Base-by-base conservation (phyloP, 2,113 vertebrate species). In the Anas platyrhynchos region DNA sequence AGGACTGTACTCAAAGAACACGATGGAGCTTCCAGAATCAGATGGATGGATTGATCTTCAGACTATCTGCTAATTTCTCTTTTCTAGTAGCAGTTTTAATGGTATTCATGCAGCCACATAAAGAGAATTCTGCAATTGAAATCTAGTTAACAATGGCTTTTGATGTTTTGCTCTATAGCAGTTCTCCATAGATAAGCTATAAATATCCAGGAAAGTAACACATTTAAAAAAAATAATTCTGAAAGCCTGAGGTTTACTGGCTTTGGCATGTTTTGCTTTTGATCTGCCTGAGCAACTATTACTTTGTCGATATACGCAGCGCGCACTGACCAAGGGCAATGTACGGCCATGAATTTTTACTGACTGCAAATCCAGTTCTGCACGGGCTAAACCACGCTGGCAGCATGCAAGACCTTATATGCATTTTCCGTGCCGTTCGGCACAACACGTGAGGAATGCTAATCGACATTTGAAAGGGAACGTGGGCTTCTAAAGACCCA, bases 391-490 rank as follows among this genome's bases (percentile, higher is more conserved):
- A 77, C 67, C 67, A 69, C 41, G 10, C 46, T 75, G 59, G 73
- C 80, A 96, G 84, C 94, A 95, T n/a, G 16, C n/a, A 88, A 83
- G 71, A 83, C 72, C 61, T 93, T 86, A 69, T 79, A 93, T 76
- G 89, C 93, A 80, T 97, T 96, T 96, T 77, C 90, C 62, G 55
- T 91, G 82, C 91, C 66, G 73, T 52, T 83, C 91, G 27, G 65
- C 61, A 80, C 43, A 75, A 84, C 92, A 91, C 12, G 16, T 63
- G 67, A 88, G 69, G 90, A 96, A 97, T 97, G 83, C 90, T 97
- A 95, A 97, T 94, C 84, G 96, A 77, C 61, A n/a, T 72, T 38
- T 92, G 97, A 96, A 97, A 96, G 82, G 61, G 69, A 89, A 86
- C 0, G 9, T 48, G 44, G 69, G 52, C 67, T 96, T 91, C 86